Conservation (phyloP, 2,113 vertebrate species). For the Arvicanthis niloticus region DNA sequence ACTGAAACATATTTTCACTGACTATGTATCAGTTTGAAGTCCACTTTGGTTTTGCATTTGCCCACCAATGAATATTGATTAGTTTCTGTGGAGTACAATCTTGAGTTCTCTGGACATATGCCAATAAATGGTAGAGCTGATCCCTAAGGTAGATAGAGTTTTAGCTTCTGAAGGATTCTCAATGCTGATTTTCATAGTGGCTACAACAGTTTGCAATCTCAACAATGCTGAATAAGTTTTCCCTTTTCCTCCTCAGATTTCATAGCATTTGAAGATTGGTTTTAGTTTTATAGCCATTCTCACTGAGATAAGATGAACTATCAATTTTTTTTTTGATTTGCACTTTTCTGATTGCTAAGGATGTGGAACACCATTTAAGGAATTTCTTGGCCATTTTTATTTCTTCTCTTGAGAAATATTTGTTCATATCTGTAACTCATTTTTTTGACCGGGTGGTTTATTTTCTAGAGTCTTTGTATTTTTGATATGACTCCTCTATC, state of each 20-base stretch:
- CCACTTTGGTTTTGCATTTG: background rate
- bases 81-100: background rate
- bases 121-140: background rate
- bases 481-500: background rate
- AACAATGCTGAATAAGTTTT: background rate
- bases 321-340: background rate
- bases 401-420: background rate
- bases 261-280: background rate
- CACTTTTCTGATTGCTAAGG: background rate
- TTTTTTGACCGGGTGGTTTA: background rate
- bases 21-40: background rate
- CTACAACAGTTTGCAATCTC: background rate
- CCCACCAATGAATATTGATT: background rate
- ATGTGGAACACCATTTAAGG: background rate
- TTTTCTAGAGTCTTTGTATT: background rate
- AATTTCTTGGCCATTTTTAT: background rate
- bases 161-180: background rate
- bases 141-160: background rate
- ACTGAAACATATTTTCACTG: background rate
- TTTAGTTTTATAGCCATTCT: background rate
- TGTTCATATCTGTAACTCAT: background rate
- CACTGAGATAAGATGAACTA: background rate
- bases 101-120: background rate
- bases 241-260: background rate
- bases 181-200: background rate